phyloP scores from a whole-genome alignment of 2,888 invertebrate genomes.

The Eupithecia dodoneata region DNA sequence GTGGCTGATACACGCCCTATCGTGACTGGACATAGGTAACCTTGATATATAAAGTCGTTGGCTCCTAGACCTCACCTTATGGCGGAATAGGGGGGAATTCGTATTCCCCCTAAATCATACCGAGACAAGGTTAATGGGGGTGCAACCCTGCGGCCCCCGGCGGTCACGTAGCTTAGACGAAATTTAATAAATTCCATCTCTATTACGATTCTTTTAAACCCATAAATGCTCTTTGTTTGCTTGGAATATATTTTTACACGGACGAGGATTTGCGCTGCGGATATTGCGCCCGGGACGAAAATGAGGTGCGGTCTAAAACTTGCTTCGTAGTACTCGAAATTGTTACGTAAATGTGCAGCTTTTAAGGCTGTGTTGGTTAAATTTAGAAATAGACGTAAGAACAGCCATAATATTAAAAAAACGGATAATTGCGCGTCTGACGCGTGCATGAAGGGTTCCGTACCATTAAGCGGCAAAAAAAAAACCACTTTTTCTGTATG shows the following conservation, averaged over 20 bases:
- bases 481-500: no score
- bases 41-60: not conserved
- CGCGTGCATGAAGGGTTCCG: no score
- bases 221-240: constrained; percentile 45
- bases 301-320: not conserved
- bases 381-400: not conserved
- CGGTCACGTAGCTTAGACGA: constrained; percentile 75
- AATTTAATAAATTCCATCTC: constrained; percentile 77
- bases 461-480: no score
- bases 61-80: constrained; percentile 20
- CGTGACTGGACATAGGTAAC: not conserved
- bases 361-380: not conserved
- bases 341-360: not conserved
- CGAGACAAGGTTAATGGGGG: constrained; percentile 81
- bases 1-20: not conserved
- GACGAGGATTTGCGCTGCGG: not conserved
- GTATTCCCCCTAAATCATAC: constrained; percentile 79
- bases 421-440: no score
- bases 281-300: not conserved
- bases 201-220: constrained; percentile 63
- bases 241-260: constrained; percentile 30
- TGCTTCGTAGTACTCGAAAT: not conserved
- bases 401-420: not conserved
- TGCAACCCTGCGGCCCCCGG: constrained; percentile 71
- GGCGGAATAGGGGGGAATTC: constrained; percentile 66